Evolutionary conservation across 2,888 invertebrate species (phyloP), one percentile per base, ranked within the genome.

Genomic region (Drosophila melanocephala): DNA sequence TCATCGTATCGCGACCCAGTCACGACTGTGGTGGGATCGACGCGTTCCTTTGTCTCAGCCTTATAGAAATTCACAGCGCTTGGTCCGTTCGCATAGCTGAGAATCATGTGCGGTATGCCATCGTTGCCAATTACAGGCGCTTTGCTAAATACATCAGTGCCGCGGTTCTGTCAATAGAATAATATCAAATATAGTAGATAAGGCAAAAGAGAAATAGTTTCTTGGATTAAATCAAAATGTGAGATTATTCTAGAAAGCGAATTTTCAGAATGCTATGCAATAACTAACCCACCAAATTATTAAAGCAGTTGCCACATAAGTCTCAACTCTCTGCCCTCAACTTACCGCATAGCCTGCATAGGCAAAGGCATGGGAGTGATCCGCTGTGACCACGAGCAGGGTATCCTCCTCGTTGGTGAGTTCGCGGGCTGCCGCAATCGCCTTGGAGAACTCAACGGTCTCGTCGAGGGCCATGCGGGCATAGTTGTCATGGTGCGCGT

Each of bases 341-440:
- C 89, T 91, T 79, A 93, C 94, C 51, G 96, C 95, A 91, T 97
- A 97, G 0, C 97, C 97, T 33, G 95, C 95, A 66, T 96, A 95
- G 16, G 95, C 95, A 95, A 97, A 95, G 0, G 96, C 95, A 91
- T 97, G 97, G 2, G 97, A 96, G 90, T 97, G 97, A 93, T 97
- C 97, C 0, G 97, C 95, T 0, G 97, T 97, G 19, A 97, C 97
- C 2, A 98, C 95, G 14, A 97, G 94, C 32, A 98, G 94, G 0
- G 98, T 98, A 26, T 98, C 96, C 0, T 95, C 94, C 0, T 93
- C 92, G 75, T 94, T 94, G 0, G 96, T 96, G 92, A 96, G 91
- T 52, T 94, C 93, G 37, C 95, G 78, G 0, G 97, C 96, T 14
- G 94, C 94, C 81, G 95, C 93, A 12, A 97, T 95, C 2, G 98